Evolutionary conservation across 2,888 invertebrate genomes (phyloP), one percentile per base, ranked within the genome.

Genomic region (Meiosimyza decipiens): DNA sequence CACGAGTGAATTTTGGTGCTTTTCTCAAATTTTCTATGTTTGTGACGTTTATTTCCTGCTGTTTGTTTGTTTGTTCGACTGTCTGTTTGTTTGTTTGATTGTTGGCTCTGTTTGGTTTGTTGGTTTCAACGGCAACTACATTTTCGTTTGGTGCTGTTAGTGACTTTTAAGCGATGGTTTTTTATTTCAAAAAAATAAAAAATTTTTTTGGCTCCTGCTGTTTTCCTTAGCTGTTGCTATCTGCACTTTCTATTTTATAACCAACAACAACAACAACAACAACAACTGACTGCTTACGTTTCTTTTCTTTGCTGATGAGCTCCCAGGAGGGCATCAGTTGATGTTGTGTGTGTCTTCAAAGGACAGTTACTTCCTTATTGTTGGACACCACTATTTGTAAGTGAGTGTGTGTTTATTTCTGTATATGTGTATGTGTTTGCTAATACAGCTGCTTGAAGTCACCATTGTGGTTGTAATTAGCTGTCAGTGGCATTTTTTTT

Each of bases 381-480:
- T 69, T 40, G 40, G 9, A 2, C 40, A 40, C 40, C 4, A 7
- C 9, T 40, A 3, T 28, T 3, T 28, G 51, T 6, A 9, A 22
- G 63, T 51, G 28, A 50, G 64, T 16, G n/a, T 50, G 3, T 50
- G 51, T 22, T 9, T n/a, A 22, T 13, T 9, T 12, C 13, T 65
- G 18, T 13, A 22, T n/a, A n/a, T n/a, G n/a, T 16, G 51, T 49
- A 33, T 65, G 55, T 18, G 55, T 9, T 4, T n/a, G 54, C 40
- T 11, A 6, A n/a, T 59, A 13, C 28, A 50, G 9, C n/a, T 49
- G 63, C 63, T 28, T 22, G 9, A 47, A 54, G 54, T 70, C 54
- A 54, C 62, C 62, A 52, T 63, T 54, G 70, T 54, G 70, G 62
- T 70, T 22, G 70, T 70, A 70, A 70, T 70, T 70, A 70, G 63